These are phyloP conservation scores for Meleagris gallopavo DNA, from an alignment of 2,113 vertebrate species.

Conservation along the genomic window DNA sequence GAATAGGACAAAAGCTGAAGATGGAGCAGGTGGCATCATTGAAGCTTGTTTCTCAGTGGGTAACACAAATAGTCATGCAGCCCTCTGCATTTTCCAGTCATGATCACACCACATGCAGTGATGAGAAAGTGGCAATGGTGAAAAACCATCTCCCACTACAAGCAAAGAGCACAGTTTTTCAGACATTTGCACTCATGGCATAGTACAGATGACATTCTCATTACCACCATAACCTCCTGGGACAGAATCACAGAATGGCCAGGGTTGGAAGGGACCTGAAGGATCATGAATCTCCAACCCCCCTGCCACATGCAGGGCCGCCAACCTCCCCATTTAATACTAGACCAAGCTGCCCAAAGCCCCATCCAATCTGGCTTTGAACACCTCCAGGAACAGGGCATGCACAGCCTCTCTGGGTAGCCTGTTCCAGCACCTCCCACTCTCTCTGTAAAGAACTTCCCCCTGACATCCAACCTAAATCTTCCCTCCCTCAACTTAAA, in stretches of 20 bases:
- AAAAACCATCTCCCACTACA: neutral
- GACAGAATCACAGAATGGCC: neutral
- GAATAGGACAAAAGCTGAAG: neutral
- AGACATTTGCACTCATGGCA: neutral
- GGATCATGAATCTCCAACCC: too few relatives aligned
- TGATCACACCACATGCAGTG: rapidly evolving
- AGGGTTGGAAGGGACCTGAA: too few relatives aligned
- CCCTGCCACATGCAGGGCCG: too few relatives aligned
- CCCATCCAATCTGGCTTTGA: too few relatives aligned
- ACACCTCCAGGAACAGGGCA: too few relatives aligned
- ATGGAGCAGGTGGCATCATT: neutral
- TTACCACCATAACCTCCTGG: rapidly evolving
- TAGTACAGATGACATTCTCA: neutral
- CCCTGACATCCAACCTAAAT: too few relatives aligned
- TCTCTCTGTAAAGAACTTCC: too few relatives aligned
- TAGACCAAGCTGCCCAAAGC: too few relatives aligned
- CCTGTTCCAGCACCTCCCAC: too few relatives aligned
- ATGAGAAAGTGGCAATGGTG: neutral
- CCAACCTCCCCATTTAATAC: too few relatives aligned
- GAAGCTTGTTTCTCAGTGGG: neutral
- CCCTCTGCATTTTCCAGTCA: neutral
- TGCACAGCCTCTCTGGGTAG: too few relatives aligned
- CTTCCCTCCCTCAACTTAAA: too few relatives aligned
- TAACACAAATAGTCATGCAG: rapidly evolving
- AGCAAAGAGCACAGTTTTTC: neutral